Conservation (phyloP, 53 echinoderm and acorn worm genomes). For the Holothuria leucospilota region DNA sequence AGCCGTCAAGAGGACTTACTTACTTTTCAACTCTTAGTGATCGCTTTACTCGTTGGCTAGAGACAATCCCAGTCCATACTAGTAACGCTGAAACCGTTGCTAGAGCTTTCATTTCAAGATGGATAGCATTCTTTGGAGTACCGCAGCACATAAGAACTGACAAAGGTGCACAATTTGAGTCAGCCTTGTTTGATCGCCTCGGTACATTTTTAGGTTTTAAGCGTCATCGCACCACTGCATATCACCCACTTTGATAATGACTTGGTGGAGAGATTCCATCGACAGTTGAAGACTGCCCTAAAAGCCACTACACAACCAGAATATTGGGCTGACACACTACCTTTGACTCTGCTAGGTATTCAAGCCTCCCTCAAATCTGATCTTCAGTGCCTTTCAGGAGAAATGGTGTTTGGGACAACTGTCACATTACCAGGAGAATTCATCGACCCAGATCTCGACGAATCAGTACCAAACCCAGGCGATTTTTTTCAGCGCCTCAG, state of each 20-base stretch:
- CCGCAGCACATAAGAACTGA: slow-evolving; percentile 63
- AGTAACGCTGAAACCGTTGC: too few relatives aligned
- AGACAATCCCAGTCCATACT: slow-evolving; percentile 63
- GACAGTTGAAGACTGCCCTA: slow-evolving; percentile 60
- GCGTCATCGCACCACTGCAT: slow-evolving; percentile 62
- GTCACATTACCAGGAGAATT: slow-evolving; percentile 58
- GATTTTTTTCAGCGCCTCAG: slow-evolving; percentile 44
- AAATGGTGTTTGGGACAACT: slow-evolving; percentile 68
- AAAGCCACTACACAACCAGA: slow-evolving; percentile 62
- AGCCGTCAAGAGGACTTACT: slow-evolving; percentile 46
- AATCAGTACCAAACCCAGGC: slow-evolving; percentile 13
- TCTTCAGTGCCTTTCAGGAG: slow-evolving; percentile 49
- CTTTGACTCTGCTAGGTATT: too few relatives aligned
- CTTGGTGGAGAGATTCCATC: slow-evolving; percentile 64
- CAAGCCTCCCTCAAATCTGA: slow-evolving; percentile 44
- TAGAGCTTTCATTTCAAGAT: slow-evolving; percentile 54
- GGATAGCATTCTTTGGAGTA: slow-evolving; percentile 63
- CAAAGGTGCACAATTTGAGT: too few relatives aligned
- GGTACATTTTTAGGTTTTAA: slow-evolving; percentile 49
- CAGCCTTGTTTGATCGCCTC: slow-evolving; percentile 42
- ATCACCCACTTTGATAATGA: slow-evolving; percentile 68
- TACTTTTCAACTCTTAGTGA: slow-evolving; percentile 63
- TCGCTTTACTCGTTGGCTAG: slow-evolving; percentile 65
- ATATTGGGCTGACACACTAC: too few relatives aligned
- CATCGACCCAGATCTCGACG: not conserved